Conservation (phyloP, 2,113 vertebrate genomes). For the Corythornis vintsioides region DNA sequence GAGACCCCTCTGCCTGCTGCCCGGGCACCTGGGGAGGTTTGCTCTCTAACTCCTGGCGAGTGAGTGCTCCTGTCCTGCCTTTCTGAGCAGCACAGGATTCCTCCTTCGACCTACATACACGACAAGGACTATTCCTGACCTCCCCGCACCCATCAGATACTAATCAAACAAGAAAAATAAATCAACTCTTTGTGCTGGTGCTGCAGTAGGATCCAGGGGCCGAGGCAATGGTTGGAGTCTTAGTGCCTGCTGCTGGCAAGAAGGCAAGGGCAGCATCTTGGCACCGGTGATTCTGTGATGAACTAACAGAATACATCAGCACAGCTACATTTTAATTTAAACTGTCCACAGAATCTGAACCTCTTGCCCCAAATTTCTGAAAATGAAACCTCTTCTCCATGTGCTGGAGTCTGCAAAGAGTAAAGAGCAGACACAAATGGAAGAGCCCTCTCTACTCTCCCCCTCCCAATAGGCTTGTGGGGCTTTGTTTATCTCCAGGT, state of each 20-base stretch:
- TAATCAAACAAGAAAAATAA: not conserved
- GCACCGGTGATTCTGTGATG: not conserved
- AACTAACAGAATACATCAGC: not conserved
- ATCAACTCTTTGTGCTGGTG: not conserved
- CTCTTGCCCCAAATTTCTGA: not conserved
- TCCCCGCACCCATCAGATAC: not conserved
- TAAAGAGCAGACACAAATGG: not conserved
- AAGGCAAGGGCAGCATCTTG: not conserved
- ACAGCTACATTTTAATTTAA: not conserved
- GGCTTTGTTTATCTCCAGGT: not conserved
- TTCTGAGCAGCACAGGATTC: fast-evolving
- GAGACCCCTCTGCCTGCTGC: not conserved
- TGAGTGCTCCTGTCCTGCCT: not conserved
- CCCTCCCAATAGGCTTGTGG: not conserved
- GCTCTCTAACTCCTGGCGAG: fast-evolving
- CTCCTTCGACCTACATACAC: not conserved
- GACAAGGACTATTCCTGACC: fast-evolving
- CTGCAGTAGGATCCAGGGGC: not conserved
- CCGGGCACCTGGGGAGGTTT: fast-evolving
- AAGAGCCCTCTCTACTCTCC: not conserved
- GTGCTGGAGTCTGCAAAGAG: not conserved
- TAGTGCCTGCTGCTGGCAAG: not conserved
- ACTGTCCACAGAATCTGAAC: not conserved
- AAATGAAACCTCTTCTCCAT: not conserved
- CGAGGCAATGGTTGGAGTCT: not conserved